Conservation (phyloP, 2,113 vertebrate species). For the Pampusana beccarii region DNA sequence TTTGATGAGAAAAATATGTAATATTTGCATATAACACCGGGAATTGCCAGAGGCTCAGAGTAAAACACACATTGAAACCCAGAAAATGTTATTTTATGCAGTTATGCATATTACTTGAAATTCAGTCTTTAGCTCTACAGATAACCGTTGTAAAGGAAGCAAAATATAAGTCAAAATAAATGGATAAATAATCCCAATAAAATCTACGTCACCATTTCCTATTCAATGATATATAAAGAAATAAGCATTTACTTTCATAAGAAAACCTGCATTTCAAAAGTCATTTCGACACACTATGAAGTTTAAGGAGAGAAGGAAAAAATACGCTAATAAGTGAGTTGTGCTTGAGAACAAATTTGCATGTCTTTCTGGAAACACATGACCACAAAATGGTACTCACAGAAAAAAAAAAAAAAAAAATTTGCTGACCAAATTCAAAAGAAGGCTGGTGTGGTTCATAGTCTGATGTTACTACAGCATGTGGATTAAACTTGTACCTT, state of each 20-base stretch:
- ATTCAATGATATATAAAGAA: background rate
- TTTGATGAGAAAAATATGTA: background rate
- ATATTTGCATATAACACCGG: background rate
- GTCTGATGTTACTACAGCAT: background rate
- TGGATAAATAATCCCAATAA: background rate
- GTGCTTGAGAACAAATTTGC: background rate
- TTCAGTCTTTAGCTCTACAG: background rate
- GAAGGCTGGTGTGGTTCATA: background rate
- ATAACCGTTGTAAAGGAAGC: background rate
- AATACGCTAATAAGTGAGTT: background rate
- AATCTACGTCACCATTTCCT: background rate
- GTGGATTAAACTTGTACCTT: background rate
- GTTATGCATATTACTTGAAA: background rate
- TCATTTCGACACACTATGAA: background rate
- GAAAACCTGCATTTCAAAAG: background rate
- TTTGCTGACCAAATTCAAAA: background rate
- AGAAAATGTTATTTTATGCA: background rate
- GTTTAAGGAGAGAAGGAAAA: background rate
- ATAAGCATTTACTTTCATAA: background rate
- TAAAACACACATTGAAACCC: background rate
- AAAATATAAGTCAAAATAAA: background rate
- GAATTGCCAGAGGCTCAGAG: background rate
- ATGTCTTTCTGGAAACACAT: background rate
- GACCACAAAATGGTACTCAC: background rate
- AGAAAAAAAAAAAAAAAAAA: background rate